Evolutionary conservation across 2,888 invertebrate genomes (phyloP).

Genomic region (Drosophila cyrtoloma): DNA sequence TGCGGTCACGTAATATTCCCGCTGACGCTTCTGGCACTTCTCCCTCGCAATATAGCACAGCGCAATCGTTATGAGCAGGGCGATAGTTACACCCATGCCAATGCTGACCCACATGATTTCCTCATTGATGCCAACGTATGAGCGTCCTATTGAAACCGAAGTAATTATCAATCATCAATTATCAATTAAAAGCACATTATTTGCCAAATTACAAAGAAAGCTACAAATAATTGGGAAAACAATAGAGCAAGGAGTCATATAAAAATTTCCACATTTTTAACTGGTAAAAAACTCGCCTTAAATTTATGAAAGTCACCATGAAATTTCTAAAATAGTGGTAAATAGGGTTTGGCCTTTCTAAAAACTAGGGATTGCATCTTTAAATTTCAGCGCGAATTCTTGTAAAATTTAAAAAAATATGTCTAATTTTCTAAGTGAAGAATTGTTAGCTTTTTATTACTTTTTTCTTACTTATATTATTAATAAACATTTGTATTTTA

Average conservation of each 20-base stretch:
- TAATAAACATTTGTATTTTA: neutral
- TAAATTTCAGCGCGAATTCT: neutral
- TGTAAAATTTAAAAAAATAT: neutral
- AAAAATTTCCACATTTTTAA: neutral
- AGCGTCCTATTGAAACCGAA: conserved; percentile 88
- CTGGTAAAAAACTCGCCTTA: neutral
- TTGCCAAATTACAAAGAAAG: neutral
- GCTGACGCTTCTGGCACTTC: conserved; percentile 91
- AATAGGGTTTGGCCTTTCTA: neutral
- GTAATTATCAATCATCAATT: conserved; percentile 1
- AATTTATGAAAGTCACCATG: neutral
- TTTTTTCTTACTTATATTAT: neutral
- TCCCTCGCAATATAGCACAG: conserved; percentile 93
- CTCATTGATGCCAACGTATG: conserved; percentile 93
- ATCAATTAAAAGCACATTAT: neutral
- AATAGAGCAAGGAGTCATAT: neutral
- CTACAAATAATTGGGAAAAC: neutral
- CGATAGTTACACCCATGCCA: conserved; percentile 89
- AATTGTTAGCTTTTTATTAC: neutral
- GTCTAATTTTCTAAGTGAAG: neutral
- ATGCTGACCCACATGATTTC: conserved; percentile 96
- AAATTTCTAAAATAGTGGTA: neutral
- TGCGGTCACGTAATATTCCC: conserved; percentile 90
- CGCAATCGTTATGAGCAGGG: conserved; percentile 92
- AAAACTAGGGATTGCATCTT: neutral